Conservation (phyloP, 2,888 invertebrate genomes). For the Amaurobius ferox region DNA sequence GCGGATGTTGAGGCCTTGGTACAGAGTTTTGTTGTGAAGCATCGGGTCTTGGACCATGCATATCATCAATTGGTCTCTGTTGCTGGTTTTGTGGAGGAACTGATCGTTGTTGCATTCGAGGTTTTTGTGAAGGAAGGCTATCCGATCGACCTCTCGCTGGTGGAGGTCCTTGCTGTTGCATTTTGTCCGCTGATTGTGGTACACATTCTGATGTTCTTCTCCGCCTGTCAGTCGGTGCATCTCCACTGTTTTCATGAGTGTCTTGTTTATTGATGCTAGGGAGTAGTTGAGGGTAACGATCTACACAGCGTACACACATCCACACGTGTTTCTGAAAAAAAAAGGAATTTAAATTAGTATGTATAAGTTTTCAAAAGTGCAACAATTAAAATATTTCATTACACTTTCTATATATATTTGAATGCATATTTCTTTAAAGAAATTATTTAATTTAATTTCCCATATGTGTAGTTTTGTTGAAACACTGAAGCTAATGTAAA, state of each 20-base stretch:
- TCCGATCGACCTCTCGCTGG: constrained; percentile 56
- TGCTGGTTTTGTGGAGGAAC: constrained; percentile 56
- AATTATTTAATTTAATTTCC: no score
- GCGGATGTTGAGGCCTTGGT: neutral
- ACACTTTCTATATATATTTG: no score
- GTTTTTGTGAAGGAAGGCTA: constrained; percentile 50
- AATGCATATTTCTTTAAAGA: no score
- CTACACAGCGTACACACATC: constrained; percentile 62
- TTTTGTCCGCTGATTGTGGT: neutral
- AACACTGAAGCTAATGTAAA: no score
- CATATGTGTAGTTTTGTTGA: no score
- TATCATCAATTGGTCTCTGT: constrained; percentile 19
- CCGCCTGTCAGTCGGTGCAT: neutral
- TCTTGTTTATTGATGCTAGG: constrained; percentile 2
- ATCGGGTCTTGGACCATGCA: neutral
- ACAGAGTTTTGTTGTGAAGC: neutral
- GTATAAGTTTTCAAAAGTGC: no score
- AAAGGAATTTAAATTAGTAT: neutral
- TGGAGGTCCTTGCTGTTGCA: constrained; percentile 27
- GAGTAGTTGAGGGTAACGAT: constrained; percentile 46
- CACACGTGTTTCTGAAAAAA: constrained; percentile 63
- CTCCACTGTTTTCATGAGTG: constrained; percentile 4
- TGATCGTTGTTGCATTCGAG: constrained; percentile 31
- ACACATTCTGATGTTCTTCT: constrained; percentile 36
- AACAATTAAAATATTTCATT: no score